Percentiles rank a stretch among this genome's conserved stretches.
Evolutionary conservation across 2,888 invertebrate genomes (phyloP).

Genomic region (Amblyjoppa fuscipennis): DNA sequence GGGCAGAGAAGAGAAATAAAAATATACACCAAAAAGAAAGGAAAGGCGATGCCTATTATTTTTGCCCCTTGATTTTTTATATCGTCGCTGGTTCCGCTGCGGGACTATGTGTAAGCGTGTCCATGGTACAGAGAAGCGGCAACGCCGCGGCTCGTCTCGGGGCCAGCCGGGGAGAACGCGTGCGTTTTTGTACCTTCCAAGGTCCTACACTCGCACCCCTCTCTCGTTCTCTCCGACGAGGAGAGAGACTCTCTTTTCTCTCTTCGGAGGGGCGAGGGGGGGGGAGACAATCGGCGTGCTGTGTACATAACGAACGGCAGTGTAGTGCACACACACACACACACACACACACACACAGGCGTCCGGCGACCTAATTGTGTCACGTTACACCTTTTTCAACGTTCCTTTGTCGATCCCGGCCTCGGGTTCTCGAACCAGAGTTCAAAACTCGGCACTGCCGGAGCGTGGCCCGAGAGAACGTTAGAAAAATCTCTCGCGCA

Average conservation of each 20-base stretch:
- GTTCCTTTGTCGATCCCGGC: slow-evolving; percentile 59
- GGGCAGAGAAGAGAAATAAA: neutral
- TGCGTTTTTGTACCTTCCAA: slow-evolving; percentile 80
- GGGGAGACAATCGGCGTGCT: slow-evolving; percentile 75
- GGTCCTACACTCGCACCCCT: slow-evolving; percentile 76
- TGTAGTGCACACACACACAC: neutral
- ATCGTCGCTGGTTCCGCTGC: neutral
- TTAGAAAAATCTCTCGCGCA: neutral
- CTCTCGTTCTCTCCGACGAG: slow-evolving; percentile 59
- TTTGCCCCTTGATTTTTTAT: slow-evolving; percentile 8
- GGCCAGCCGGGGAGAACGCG: slow-evolving; percentile 71
- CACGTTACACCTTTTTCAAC: slow-evolving; percentile 72
- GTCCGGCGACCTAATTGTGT: slow-evolving; percentile 79
- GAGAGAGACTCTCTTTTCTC: slow-evolving; percentile 36
- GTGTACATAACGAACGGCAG: neutral
- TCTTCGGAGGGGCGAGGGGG: slow-evolving; percentile 61
- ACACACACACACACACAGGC: slow-evolving; percentile 13
- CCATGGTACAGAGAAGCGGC: slow-evolving; percentile 49
- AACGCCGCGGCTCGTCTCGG: slow-evolving; percentile 65
- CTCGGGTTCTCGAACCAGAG: slow-evolving; percentile 7
- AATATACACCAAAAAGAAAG: neutral
- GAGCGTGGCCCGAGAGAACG: neutral
- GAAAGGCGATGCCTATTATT: neutral
- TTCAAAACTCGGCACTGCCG: neutral
- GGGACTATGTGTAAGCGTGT: slow-evolving; percentile 15